Conservation (phyloP, 2,113 vertebrate genomes). For the Romanogobio albipinnatus region DNA sequence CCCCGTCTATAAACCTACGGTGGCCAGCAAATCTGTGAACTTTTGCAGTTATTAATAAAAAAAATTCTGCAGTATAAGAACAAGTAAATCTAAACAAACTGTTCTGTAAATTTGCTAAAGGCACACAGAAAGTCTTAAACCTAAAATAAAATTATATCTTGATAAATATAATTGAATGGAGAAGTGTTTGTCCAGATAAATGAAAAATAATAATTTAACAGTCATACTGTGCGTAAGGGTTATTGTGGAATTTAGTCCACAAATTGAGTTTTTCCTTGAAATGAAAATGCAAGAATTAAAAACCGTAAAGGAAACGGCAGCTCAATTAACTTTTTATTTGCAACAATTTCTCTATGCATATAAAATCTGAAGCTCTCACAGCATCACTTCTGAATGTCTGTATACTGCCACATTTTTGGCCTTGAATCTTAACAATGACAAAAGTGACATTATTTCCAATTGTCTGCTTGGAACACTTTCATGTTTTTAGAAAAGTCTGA, state of each 20-base stretch:
- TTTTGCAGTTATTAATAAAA: not conserved
- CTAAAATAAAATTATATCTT: not conserved
- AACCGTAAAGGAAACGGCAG: not conserved
- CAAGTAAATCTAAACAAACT: not conserved
- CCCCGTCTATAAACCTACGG: conserved; percentile 21
- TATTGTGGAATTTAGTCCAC: not conserved
- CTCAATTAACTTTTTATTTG: conserved; percentile 41
- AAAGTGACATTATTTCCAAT: not conserved
- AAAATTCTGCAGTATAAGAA: not conserved
- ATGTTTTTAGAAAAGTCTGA: not conserved
- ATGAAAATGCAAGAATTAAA: not conserved
- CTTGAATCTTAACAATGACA: not conserved
- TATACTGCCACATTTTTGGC: conserved; percentile 1
- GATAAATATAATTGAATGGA: not conserved
- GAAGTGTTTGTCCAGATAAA: not conserved
- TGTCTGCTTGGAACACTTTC: not conserved
- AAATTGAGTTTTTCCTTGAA: not conserved
- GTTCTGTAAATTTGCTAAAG: not conserved
- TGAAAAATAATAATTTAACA: not conserved
- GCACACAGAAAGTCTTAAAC: not conserved
- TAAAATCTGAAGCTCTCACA: conserved; percentile 22
- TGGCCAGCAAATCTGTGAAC: not conserved
- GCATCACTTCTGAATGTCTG: conserved; percentile 12
- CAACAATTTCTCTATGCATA: conserved; percentile 2
- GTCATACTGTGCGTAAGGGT: not conserved